Conservation (phyloP, 2,888 invertebrate species). For the Phorcus lineatus region DNA sequence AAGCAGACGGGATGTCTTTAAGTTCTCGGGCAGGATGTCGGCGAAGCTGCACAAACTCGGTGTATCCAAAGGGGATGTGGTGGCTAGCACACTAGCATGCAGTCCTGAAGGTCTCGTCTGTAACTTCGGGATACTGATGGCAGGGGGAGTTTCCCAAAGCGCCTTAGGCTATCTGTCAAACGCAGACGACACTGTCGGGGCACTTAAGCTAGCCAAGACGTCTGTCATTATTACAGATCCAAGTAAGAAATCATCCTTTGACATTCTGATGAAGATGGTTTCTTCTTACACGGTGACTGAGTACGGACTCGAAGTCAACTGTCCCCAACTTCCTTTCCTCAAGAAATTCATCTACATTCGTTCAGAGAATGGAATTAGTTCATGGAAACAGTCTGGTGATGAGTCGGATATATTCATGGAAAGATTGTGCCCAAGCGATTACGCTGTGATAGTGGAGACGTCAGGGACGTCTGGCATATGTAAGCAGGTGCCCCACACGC, state of each 20-base stretch:
- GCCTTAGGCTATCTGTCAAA: not conserved
- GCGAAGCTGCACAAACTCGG: not conserved
- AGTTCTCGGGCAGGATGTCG: not conserved
- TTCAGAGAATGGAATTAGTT: not conserved
- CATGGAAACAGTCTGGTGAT: not conserved
- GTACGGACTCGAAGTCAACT: not conserved
- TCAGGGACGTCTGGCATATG: slow-evolving; percentile 29
- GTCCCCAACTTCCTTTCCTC: not conserved
- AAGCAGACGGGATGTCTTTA: not conserved
- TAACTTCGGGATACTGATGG: not conserved
- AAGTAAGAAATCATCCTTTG: not conserved
- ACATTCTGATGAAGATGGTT: not conserved
- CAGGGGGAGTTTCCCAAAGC: not conserved
- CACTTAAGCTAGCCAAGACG: not conserved
- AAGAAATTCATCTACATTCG: not conserved
- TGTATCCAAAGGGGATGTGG: not conserved
- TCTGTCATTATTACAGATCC: not conserved
- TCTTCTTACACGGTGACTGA: not conserved
- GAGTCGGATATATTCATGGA: not conserved
- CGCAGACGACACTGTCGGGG: slow-evolving; percentile 4
- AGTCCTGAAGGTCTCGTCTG: not conserved
- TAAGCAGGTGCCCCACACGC: slow-evolving; percentile 25
- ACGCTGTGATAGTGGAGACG: slow-evolving; percentile 6
- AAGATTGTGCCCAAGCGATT: not conserved
- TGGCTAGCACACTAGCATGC: not conserved